Evolutionary conservation across 2,113 vertebrate genomes (phyloP).

Genomic region (Mus spicilegus): DNA sequence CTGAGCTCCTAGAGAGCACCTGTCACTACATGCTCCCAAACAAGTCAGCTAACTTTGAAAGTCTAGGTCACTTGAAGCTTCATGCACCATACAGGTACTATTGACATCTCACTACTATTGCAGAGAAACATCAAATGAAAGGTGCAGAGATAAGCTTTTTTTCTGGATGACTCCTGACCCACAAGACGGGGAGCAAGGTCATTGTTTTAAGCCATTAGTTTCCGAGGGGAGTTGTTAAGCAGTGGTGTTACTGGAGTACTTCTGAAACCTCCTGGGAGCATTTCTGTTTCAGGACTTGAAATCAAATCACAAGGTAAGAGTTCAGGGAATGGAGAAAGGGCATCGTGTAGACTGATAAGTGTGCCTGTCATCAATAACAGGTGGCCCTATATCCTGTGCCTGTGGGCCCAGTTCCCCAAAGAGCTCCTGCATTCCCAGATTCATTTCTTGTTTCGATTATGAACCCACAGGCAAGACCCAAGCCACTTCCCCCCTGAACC

Average conservation of each 20-base stretch:
- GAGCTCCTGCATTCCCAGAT: background rate
- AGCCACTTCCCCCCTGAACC: background rate
- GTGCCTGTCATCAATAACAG: background rate
- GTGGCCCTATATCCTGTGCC: background rate
- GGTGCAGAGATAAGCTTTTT: background rate
- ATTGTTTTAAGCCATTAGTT: background rate
- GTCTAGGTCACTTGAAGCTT: background rate
- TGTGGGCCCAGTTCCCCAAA: background rate
- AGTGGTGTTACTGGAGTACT: background rate
- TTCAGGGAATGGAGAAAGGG: background rate
- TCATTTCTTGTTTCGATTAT: background rate
- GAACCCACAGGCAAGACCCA: background rate
- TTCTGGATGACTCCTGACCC: background rate
- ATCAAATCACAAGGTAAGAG: conserved; percentile 4
- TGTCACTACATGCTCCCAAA: accelerated
- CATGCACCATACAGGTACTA: accelerated
- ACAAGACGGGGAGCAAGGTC: background rate
- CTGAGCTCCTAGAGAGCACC: background rate
- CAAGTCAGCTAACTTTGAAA: background rate
- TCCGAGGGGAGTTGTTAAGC: background rate
- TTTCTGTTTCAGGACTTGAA: background rate
- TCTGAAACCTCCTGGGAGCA: background rate
- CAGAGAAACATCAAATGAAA: background rate
- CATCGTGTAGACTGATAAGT: background rate
- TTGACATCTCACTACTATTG: background rate